phyloP scores from a whole-genome alignment of 2,113 vertebrate species.

The Hypocryptadius cinnamomeus region DNA sequence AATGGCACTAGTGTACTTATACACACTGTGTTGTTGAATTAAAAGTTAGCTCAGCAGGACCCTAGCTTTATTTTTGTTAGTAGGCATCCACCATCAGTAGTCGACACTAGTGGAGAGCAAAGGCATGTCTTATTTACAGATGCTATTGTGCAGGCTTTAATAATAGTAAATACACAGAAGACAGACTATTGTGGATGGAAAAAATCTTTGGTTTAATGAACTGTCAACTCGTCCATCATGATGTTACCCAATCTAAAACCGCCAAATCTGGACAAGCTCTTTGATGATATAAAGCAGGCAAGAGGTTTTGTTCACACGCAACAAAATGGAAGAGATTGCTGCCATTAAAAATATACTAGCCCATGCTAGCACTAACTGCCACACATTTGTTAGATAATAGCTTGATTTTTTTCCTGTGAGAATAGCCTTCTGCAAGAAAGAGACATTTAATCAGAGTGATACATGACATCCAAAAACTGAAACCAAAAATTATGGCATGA shows the following conservation, averaged over 20 bases:
- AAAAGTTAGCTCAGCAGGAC: conserved; percentile 46
- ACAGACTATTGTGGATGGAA: conserved; percentile 30
- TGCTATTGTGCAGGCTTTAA: conserved; percentile 52
- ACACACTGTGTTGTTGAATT: conserved; percentile 23
- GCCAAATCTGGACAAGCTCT: conserved; percentile 35
- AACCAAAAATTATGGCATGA: conserved; percentile 44
- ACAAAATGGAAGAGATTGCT: conserved; percentile 55
- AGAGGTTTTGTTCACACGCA: conserved; percentile 39
- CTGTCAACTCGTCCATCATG: conserved; percentile 60
- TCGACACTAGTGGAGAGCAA: background rate
- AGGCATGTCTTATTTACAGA: conserved; percentile 54
- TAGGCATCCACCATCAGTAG: conserved; percentile 37
- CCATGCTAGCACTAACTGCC: conserved; percentile 43
- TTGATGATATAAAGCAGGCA: conserved; percentile 53
- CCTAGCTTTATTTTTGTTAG: conserved; percentile 29
- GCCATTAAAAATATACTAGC: conserved; percentile 56
- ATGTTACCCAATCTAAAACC: conserved; percentile 53
- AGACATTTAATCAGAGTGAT: conserved; percentile 61
- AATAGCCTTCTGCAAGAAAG: conserved; percentile 41
- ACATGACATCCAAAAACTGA: conserved; percentile 42
- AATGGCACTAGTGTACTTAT: conserved; percentile 30
- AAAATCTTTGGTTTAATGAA: conserved; percentile 59
- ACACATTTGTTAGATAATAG: conserved; percentile 61
- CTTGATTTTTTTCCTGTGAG: conserved; percentile 38
- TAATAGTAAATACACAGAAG: conserved; percentile 56